Evolutionary conservation across 2,113 vertebrate genomes (phyloP).

Genomic region (Aix galericulata): DNA sequence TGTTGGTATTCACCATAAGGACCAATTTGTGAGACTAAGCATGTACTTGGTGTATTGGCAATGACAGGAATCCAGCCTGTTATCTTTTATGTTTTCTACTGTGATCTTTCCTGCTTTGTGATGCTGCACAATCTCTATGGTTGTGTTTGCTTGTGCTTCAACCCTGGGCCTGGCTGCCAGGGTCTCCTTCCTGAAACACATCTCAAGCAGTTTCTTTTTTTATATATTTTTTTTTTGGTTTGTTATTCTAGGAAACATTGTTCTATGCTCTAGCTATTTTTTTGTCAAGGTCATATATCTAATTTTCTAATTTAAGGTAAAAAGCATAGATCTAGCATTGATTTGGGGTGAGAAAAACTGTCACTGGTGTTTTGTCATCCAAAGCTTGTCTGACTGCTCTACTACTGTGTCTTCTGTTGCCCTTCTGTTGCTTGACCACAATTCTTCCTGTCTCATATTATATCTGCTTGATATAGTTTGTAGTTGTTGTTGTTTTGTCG

Average conservation of each 20-base stretch:
- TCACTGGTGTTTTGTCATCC: neutral
- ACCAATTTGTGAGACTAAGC: neutral
- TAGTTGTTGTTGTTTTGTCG: neutral
- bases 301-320: neutral
- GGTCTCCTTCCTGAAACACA: neutral
- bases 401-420: neutral
- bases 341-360: neutral
- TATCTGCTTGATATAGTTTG: neutral
- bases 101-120: neutral
- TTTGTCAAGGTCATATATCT: neutral
- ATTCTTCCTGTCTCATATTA: neutral
- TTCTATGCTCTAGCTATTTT: neutral
- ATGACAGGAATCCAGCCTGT: neutral
- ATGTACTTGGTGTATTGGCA: neutral
- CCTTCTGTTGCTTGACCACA: neutral
- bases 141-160: neutral
- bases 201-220: neutral
- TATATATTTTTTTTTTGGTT: neutral
- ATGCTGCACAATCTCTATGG: fast-evolving
- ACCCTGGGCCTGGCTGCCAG: neutral
- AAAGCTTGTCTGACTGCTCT: neutral
- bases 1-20: neutral
- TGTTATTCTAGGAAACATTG: neutral
- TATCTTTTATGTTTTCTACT: neutral
- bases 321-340: neutral